Percentiles rank a stretch among this genome's conserved stretches.
phyloP scores from a whole-genome alignment of 2,113 vertebrate species.

The Oostethus manadensis region DNA sequence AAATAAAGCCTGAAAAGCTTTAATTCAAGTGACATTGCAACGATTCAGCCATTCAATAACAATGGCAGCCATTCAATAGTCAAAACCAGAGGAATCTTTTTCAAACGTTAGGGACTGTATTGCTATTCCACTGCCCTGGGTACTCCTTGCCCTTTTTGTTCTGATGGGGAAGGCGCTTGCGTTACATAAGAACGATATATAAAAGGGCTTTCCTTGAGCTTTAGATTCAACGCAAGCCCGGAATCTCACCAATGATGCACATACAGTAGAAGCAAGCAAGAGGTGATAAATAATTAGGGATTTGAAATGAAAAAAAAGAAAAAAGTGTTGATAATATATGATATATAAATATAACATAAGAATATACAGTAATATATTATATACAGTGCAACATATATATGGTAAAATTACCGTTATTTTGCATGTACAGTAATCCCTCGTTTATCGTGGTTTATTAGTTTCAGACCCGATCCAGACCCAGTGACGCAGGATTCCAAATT shows the following conservation, averaged over 20 bases:
- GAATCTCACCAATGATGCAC: constrained; percentile 17
- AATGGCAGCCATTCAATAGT: constrained; percentile 27
- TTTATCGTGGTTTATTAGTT: too few species aligned
- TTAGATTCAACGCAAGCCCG: constrained; percentile 24
- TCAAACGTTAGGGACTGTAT: constrained; percentile 22
- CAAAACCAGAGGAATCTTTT: constrained; percentile 2
- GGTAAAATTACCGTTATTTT: too few species aligned
- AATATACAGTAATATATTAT: too few species aligned
- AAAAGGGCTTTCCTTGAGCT: constrained; percentile 53
- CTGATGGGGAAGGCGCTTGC: constrained; percentile 25
- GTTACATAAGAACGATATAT: constrained; percentile 48
- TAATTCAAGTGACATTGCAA: constrained; percentile 39
- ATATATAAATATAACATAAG: too few species aligned
- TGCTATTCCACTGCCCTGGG: constrained; percentile 38
- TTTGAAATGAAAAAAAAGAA: too few species aligned
- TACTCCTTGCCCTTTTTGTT: constrained; percentile 25
- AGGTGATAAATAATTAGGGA: neutral
- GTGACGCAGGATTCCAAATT: too few species aligned
- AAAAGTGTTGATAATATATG: too few species aligned
- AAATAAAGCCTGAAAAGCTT: constrained; percentile 24
- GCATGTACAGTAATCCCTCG: too few species aligned
- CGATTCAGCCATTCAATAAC: constrained; percentile 23
- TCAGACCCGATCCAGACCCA: too few species aligned
- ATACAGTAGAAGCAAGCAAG: constrained; percentile 29
- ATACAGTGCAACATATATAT: too few species aligned